Base-by-base conservation (phyloP, 2,888 invertebrate genomes). In the Callyntrura sp. region DNA sequence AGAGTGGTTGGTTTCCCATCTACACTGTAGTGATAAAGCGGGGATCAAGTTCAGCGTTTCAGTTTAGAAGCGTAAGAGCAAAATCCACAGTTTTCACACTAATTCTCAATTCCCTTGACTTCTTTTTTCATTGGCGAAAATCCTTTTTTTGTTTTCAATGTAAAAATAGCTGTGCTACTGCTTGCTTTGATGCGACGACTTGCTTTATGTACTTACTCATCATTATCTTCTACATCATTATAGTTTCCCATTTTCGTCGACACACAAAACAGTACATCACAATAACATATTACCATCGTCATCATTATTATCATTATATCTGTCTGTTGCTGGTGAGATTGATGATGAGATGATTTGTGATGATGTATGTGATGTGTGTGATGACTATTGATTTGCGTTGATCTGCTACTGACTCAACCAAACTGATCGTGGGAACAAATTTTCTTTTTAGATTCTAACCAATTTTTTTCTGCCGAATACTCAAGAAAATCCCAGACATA, bases 81-180 rank as follows among this genome's bases (percentile, higher is more conserved):
- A 76, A 87, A 88, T 88, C 76, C 83, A 83, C 88, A 88, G 76
- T 76, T 83, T 88, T 88, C 83, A 88, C 88, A 88, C 88, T 88
- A 57, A 88, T 88, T 88, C 76, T 51, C 88, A 45, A 82, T 81
- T 79, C 55, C 65, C 62, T 55, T 86, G 68, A 79, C 62, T 81
- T 35, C 65, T 51, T 82, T 87, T 85, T 87, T 81, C 81, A 70
- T 87, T 88, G 88, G 88, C 88, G 60, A 88, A 88, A 88, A 88
- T 83, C 48, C 48, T 65, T 88, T 83, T 35, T 35, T 35, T 35
- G 35, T 83, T 76, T 84, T 84, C 82, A 62, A 65, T 65, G 82
- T 82, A 82, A 65, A 82, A 82, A 82, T 82, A 82, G 82, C 25
- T 51, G 28, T 35, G 65, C 28, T 68, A 25, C 62, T 62, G 0